Percentiles rank a stretch among this genome's conserved stretches.
Conservation (phyloP, 2,797 vertebrate genomes). For the Pseudochaenichthys georgianus region DNA sequence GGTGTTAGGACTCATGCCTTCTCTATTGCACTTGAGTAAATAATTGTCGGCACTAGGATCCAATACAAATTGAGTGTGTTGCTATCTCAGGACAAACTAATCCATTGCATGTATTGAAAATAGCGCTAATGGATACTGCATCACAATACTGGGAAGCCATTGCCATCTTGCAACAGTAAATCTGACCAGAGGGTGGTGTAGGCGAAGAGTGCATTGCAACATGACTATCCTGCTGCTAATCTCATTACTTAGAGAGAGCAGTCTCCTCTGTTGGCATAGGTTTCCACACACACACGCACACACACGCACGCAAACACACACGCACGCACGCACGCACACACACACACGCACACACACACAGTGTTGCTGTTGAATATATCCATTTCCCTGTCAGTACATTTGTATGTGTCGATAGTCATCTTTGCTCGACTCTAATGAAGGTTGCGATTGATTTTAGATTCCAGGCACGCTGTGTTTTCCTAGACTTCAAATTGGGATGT, state of each 20-base stretch:
- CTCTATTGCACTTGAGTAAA: background rate
- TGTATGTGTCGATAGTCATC: slow-evolving; percentile 70
- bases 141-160: slow-evolving; percentile 55
- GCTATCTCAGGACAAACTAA: slow-evolving; percentile 25
- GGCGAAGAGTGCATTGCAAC: slow-evolving; percentile 34
- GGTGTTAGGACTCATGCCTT: too few relatives aligned
- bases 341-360: slow-evolving; percentile 36
- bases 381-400: slow-evolving; percentile 70
- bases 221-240: slow-evolving; percentile 78
- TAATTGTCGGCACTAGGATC: background rate
- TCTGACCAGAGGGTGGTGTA: slow-evolving; percentile 33
- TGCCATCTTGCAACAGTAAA: slow-evolving; percentile 54
- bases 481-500: slow-evolving; percentile 41
- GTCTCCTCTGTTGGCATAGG: slow-evolving; percentile 76
- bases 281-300: slow-evolving; percentile 30
- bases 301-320: slow-evolving; percentile 27
- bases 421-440: slow-evolving; percentile 69
- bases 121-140: slow-evolving; percentile 52
- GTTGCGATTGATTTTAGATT: slow-evolving; percentile 78
- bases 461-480: slow-evolving; percentile 66
- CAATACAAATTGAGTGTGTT: slow-evolving; percentile 3
- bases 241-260: slow-evolving; percentile 76
- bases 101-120: slow-evolving; percentile 32
- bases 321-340: slow-evolving; percentile 12
- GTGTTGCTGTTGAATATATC: slow-evolving; percentile 63